Evolutionary conservation across 35 echinoderm and acorn worm genomes (phyloP).

Genomic region (Ophiothrix spiculata): DNA sequence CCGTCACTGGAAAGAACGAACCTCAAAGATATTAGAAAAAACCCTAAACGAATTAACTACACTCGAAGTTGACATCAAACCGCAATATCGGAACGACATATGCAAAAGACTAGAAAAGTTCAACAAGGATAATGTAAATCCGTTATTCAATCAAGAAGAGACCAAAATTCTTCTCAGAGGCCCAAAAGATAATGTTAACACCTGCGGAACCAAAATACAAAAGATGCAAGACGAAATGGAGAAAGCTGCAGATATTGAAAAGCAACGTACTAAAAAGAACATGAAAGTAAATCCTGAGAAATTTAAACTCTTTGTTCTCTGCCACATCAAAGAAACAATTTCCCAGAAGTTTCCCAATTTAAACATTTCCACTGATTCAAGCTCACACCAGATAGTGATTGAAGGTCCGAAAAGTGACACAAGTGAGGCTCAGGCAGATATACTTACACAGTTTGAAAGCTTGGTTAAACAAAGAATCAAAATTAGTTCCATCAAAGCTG

Average conservation of each 20-base stretch:
- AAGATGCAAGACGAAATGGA: background rate
- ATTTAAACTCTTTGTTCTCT: background rate
- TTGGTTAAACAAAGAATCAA: background rate
- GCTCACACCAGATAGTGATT: background rate
- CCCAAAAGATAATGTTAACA: background rate
- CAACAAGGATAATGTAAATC: background rate
- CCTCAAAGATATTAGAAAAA: background rate
- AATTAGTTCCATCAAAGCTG: background rate
- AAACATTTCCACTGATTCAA: conserved; percentile 8
- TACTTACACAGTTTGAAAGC: background rate
- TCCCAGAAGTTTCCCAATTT: background rate
- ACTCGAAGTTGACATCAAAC: background rate
- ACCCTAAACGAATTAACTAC: background rate
- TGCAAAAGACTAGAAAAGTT: background rate
- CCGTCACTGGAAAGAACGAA: background rate
- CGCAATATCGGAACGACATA: background rate
- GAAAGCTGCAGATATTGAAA: background rate
- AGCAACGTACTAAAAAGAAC: background rate
- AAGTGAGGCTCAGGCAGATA: background rate
- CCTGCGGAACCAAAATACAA: background rate
- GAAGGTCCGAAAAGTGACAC: conserved; percentile 6
- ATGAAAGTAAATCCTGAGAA: conserved; percentile 3
- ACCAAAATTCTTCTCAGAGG: background rate
- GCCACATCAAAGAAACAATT: background rate
- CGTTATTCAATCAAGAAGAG: background rate